Evolutionary conservation across 2,888 invertebrate species (phyloP).

Genomic region (Pollenia labialis): DNA sequence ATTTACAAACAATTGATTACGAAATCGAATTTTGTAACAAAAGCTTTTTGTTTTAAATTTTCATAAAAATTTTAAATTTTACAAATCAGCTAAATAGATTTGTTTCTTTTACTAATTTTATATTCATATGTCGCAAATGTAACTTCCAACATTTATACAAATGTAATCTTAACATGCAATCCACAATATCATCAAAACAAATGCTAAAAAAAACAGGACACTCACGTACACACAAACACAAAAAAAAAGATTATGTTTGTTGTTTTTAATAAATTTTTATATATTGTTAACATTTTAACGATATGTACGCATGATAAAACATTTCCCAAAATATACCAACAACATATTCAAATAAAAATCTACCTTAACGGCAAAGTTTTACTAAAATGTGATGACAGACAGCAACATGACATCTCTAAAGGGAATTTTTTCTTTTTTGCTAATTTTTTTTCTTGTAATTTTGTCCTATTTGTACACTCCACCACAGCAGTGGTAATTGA

Average conservation of each 20-base stretch:
- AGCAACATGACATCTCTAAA: slow-evolving; percentile 63
- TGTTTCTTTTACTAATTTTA: neutral
- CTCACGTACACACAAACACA: neutral
- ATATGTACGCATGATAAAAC: slow-evolving; percentile 44
- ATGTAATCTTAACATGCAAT: neutral
- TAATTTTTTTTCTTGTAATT: slow-evolving; percentile 22
- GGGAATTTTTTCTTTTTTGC: slow-evolving; percentile 31
- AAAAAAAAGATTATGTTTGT: slow-evolving; percentile 17
- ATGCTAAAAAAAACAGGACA: slow-evolving; percentile 7
- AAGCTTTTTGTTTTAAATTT: too few species aligned
- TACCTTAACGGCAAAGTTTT: slow-evolving; percentile 53
- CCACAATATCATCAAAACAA: neutral
- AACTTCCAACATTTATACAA: neutral
- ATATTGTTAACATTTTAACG: slow-evolving; percentile 56
- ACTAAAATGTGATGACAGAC: slow-evolving; percentile 67
- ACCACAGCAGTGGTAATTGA: too few species aligned
- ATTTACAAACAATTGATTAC: too few species aligned
- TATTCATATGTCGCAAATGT: neutral
- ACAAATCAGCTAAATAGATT: too few species aligned
- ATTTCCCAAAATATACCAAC: neutral
- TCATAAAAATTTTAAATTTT: too few species aligned
- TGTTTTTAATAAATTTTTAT: slow-evolving; percentile 50
- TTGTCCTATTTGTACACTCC: neutral
- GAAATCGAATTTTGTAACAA: too few species aligned
- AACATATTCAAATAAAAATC: slow-evolving; percentile 19